Evolutionary conservation across 2,113 vertebrate species (phyloP).

Genomic region (Andinoacara biseriatus): DNA sequence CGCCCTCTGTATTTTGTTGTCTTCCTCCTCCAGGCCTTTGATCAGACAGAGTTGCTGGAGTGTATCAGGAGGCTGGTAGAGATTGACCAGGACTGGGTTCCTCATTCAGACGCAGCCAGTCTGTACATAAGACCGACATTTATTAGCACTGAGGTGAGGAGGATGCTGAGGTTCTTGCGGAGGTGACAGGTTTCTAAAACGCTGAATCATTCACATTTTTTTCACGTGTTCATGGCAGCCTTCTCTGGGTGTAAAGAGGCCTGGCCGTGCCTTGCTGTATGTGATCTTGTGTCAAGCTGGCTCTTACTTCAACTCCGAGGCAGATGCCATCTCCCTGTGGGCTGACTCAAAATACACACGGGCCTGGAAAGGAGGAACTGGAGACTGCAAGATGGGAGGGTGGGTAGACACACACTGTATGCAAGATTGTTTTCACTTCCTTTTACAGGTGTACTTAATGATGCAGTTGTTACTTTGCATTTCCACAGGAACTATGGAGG

Average conservation of each 20-base stretch:
- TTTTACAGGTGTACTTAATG: neutral
- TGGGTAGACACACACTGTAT: slow-evolving; percentile 58
- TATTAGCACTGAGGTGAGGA: slow-evolving; percentile 42
- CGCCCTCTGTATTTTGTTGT: neutral
- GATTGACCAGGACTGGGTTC: slow-evolving; percentile 91
- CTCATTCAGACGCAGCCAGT: slow-evolving; percentile 80
- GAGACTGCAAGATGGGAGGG: slow-evolving; percentile 94
- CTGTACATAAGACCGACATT: slow-evolving; percentile 88
- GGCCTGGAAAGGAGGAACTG: slow-evolving; percentile 91
- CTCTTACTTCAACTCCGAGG: slow-evolving; percentile 66
- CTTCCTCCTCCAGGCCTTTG: slow-evolving; percentile 81
- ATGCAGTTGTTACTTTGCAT: neutral
- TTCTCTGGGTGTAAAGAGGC: slow-evolving; percentile 42
- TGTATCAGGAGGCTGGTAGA: slow-evolving; percentile 88
- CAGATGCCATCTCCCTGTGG: slow-evolving; percentile 86
- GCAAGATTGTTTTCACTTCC: neutral
- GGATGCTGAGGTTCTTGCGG: neutral
- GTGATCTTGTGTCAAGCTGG: slow-evolving; percentile 45
- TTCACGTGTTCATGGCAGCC: slow-evolving; percentile 7
- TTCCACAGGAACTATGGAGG: slow-evolving; percentile 87
- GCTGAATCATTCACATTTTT: neutral
- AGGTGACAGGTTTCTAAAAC: neutral
- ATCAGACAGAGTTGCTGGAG: slow-evolving; percentile 85
- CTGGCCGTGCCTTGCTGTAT: slow-evolving; percentile 44
- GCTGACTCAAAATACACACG: slow-evolving; percentile 88